These are phyloP conservation scores for Lasioglossum vierecki DNA, from an alignment of 2,888 invertebrate species.

Conservation along the genomic window DNA sequence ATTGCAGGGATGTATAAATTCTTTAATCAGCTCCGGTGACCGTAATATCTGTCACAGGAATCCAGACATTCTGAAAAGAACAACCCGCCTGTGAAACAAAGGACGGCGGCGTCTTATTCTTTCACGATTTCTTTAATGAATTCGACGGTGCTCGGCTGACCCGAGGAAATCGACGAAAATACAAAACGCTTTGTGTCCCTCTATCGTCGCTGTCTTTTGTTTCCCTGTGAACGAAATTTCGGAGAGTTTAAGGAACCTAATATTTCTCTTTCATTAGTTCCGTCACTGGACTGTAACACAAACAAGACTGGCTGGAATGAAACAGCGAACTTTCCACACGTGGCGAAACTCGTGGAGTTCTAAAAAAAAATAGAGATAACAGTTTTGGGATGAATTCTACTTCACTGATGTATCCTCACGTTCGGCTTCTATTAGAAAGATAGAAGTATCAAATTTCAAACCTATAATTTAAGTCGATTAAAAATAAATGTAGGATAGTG, in stretches of 20 bases:
- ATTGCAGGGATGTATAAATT: neutral
- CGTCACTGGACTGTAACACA: neutral
- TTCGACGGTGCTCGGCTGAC: conserved; percentile 1
- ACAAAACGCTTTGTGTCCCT: neutral
- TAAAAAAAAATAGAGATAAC: neutral
- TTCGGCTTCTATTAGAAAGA: neutral
- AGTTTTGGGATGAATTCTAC: neutral
- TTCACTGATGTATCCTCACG: neutral
- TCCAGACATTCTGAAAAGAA: neutral
- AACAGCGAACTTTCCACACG: neutral
- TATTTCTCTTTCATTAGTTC: neutral
- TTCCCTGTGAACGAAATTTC: neutral
- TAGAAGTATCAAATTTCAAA: neutral
- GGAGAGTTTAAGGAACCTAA: neutral
- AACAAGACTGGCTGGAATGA: neutral
- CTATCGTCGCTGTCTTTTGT: neutral
- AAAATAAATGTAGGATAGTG: too few species aligned
- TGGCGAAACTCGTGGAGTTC: neutral
- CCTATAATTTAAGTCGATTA: too few species aligned
- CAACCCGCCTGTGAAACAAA: conserved; percentile 1
- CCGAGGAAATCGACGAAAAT: neutral
- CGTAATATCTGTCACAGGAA: conserved; percentile 11
- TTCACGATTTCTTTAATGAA: conserved; percentile 19
- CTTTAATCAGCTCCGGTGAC: neutral
- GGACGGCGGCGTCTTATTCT: conserved; percentile 1